phyloP scores from a whole-genome alignment of 1,140 invertebrate genomes.

The Drosophila littoralis region DNA sequence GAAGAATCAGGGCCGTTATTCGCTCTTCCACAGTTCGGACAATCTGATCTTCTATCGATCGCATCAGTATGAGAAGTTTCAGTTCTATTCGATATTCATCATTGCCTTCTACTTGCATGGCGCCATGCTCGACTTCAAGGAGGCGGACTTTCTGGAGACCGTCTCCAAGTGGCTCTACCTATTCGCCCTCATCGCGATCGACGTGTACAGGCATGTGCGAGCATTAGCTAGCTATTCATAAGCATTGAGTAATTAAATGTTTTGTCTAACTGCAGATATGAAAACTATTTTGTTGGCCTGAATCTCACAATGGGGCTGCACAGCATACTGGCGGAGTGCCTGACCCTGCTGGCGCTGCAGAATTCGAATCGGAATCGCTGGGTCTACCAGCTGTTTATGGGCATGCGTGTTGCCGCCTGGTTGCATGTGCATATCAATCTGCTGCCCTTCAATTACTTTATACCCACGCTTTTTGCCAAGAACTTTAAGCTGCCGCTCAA shows the following conservation, averaged over 20 bases:
- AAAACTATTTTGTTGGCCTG: slow-evolving; percentile 81
- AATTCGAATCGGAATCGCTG: slow-evolving; percentile 67
- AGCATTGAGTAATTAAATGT: neutral
- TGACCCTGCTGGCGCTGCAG: slow-evolving; percentile 71
- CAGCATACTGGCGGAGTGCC: slow-evolving; percentile 73
- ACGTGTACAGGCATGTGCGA: slow-evolving; percentile 68
- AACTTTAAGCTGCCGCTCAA: slow-evolving; percentile 80
- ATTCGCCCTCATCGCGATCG: slow-evolving; percentile 67
- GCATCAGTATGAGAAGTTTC: slow-evolving; percentile 78
- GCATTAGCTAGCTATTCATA: neutral
- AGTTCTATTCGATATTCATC: slow-evolving; percentile 81
- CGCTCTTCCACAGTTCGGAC: slow-evolving; percentile 78
- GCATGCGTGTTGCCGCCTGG: slow-evolving; percentile 75
- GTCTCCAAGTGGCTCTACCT: slow-evolving; percentile 77
- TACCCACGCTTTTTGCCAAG: slow-evolving; percentile 81
- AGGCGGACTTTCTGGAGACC: slow-evolving; percentile 74
- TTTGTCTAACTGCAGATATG: slow-evolving; percentile 62
- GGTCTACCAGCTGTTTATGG: slow-evolving; percentile 78
- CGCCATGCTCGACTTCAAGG: slow-evolving; percentile 79
- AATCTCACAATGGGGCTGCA: slow-evolving; percentile 78
- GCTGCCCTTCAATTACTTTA: slow-evolving; percentile 79
- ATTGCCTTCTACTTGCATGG: slow-evolving; percentile 81
- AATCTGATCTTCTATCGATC: slow-evolving; percentile 81
- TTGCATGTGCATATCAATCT: slow-evolving; percentile 75
- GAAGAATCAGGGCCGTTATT: slow-evolving; percentile 78